Evolutionary conservation across 2,888 invertebrate genomes (phyloP), one percentile per base, ranked within the genome.

Genomic region (Maniola hyperantus): DNA sequence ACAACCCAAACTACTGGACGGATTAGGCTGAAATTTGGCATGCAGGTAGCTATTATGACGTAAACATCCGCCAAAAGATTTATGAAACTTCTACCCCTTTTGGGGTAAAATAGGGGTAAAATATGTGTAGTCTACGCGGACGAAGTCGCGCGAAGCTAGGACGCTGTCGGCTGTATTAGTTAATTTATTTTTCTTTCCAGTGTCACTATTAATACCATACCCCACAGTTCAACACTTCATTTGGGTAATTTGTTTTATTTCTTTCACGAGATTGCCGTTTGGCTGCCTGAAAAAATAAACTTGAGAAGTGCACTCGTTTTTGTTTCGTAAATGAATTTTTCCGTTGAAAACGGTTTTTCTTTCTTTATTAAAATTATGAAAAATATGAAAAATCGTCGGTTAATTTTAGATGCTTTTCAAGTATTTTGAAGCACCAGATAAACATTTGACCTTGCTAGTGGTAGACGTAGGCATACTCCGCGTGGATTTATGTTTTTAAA

Each of bases 221-320:
- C 77, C 76, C n/a, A 74, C 82, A 4, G 64, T 72, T 20, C 79
- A 81, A 68, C 84, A 85, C 76, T 84, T 82, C 70, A 70, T 83
- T 66, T 79, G 76, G 76, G 83, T 83, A 75, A 79, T 67, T 58
- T 10, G 44, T 48, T 62, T 53, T 1, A 51, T 13, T 13, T 51
- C 26, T 51, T 51, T 18, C 18, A 46, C 48, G 10, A 48, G 15
- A 48, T 18, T 18, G 18, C 48, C 18, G 6, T 2, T 46, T 46
- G 8, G 34, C 18, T 20, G 42, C 51, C 4, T 51, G 18, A 39
- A 39, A 36, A 39, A 13, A 33, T 34, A 26, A 55, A 58, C 42
- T 26, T 26, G 57, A 10, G 7, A 44, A 58, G 13, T 44, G 42
- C 44, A 26, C 57, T 58, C 20, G 13, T 10, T 54, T 54, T 34